Conservation (phyloP, 1,140 invertebrate genomes). For the Drosophila dunni region DNA sequence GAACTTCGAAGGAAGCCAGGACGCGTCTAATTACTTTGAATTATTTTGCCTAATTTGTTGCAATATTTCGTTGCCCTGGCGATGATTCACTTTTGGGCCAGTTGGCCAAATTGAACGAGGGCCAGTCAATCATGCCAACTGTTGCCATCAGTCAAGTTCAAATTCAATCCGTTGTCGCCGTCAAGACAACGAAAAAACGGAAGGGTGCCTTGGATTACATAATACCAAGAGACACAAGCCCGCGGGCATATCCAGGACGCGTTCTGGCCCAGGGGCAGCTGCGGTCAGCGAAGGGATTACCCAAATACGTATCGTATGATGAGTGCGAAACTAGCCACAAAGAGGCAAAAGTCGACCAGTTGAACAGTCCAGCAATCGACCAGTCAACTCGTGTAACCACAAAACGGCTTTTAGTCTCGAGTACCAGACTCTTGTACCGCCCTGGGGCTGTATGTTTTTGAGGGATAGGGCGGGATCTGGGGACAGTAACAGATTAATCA, state of each 20-base stretch:
- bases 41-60: conserved; percentile 72
- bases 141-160: conserved; percentile 75
- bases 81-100: conserved; percentile 61
- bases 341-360: neutral
- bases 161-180: conserved; percentile 52
- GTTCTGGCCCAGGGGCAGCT: conserved; percentile 41
- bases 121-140: conserved; percentile 78
- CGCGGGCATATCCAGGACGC: conserved; percentile 18
- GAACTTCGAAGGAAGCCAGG: conserved; percentile 52
- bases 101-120: conserved; percentile 28
- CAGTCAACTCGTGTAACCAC: conserved; percentile 53
- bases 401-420: conserved; percentile 58
- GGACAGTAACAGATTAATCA: conserved; percentile 62
- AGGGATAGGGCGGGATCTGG: neutral
- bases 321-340: conserved; percentile 29
- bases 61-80: conserved; percentile 65
- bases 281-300: conserved; percentile 44
- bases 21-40: conserved; percentile 68
- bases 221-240: conserved; percentile 52
- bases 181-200: conserved; percentile 52
- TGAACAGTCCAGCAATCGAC: neutral
- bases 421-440: conserved; percentile 1
- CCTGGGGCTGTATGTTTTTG: neutral
- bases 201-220: conserved; percentile 73
- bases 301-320: conserved; percentile 10